Evolutionary conservation across 2,797 vertebrate genomes (phyloP).

Genomic region (Pampus argenteus): DNA sequence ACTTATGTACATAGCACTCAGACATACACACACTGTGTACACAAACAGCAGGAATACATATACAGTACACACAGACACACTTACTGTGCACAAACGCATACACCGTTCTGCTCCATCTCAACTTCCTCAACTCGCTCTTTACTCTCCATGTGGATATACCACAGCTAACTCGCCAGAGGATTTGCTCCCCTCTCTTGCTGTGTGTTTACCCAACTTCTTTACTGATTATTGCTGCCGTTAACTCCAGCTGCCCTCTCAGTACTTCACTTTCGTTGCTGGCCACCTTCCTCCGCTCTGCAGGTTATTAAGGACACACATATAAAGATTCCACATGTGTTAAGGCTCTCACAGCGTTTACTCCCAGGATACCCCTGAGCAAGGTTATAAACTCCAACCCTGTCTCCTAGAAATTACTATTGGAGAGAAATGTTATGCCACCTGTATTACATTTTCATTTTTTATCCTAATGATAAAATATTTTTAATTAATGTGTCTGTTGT

Average conservation of each 20-base stretch:
- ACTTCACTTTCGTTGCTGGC: not conserved
- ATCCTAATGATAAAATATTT: too few relatives aligned
- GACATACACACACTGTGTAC: not conserved
- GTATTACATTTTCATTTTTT: too few relatives aligned
- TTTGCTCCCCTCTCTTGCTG: conserved; percentile 32
- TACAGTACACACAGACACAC: conserved; percentile 8
- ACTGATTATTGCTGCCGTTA: conserved; percentile 28
- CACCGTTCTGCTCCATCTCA: conserved; percentile 28
- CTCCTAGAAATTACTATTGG: not conserved
- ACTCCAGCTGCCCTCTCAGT: conserved; percentile 3
- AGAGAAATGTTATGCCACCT: too few relatives aligned
- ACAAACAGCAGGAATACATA: conserved; percentile 9
- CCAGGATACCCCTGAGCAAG: not conserved
- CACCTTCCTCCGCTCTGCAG: not conserved
- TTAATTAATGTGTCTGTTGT: too few relatives aligned
- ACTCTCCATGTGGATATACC: conserved; percentile 12
- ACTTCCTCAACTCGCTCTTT: conserved; percentile 38
- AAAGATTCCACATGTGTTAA: conserved; percentile 1
- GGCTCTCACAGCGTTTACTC: not conserved
- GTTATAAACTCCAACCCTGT: not conserved
- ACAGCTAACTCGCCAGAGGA: conserved; percentile 42
- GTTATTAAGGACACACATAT: conserved; percentile 26
- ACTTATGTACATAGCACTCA: conserved; percentile 3
- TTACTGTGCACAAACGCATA: conserved; percentile 29
- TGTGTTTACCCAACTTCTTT: conserved; percentile 53